Evolutionary conservation across 2,888 invertebrate genomes (phyloP), one percentile per base, ranked within the genome.

Genomic region (Apamea epomidion): DNA sequence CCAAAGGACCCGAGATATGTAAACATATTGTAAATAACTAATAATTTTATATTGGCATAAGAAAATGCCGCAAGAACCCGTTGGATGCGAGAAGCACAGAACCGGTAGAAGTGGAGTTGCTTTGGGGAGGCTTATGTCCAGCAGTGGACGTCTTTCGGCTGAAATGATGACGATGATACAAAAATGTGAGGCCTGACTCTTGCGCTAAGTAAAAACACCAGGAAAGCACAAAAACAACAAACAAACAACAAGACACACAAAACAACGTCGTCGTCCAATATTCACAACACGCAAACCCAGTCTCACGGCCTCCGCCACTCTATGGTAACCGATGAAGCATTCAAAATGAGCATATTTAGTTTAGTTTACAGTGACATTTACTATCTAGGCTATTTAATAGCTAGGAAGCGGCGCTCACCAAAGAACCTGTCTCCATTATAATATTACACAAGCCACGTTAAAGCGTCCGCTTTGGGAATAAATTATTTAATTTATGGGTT

Each of bases 301-400:
- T 87, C 84, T 83, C 90, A 82, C 85, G 78, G 83, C 80, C 72
- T 69, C 69, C 12, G 3, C 85, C 2, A 81, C 87, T 90, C 91
- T 92, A 93, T 91, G 92, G 87, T 93, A 92, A 93, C 89, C 94
- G 93, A 94, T 95, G 95, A 94, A 93, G 91, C 92, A 93, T 94
- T 93, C 89, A 94, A 93, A 94, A 93, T 92, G 91, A 92, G 94
- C 92, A 92, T 94, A 94, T 96, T 95, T 92, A 93, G 95, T 94
- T 92, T 93, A 94, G 94, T 96, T 96, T 96, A 96, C 94, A 91
- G 80, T 90, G 96, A 96, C 95, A 92, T 96, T 96, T 95, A 96
- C 92, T 94, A 94, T 94, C 95, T 95, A 95, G 95, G 94, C 95
- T 93, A 90, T 94, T 94, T 95, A 94, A 95, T 94, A 86, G 94